A percentile compares a stretch with the other conserved stretches of the same genome.
phyloP scores from a whole-genome alignment of 2,113 vertebrate species.

The Podilymbus podiceps region DNA sequence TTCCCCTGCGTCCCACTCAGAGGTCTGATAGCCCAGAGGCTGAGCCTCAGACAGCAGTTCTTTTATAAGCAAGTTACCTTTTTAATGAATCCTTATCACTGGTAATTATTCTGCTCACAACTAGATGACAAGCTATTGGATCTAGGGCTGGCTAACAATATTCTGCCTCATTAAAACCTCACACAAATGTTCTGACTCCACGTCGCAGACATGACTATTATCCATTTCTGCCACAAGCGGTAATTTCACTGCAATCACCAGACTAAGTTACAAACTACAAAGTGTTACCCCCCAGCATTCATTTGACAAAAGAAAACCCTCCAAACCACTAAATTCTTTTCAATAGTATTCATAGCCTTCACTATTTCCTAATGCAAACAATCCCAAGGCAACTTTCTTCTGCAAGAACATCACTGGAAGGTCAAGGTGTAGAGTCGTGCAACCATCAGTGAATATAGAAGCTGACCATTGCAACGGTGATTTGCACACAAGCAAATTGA shows the following conservation, averaged over 20 bases:
- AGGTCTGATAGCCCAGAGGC: background rate
- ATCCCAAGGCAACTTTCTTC: background rate
- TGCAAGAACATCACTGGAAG: background rate
- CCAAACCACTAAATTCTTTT: background rate
- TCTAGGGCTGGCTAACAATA: background rate
- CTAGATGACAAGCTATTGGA: background rate
- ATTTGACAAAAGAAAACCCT: background rate
- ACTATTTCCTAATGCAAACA: background rate
- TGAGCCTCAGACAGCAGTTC: background rate
- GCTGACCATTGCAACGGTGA: background rate
- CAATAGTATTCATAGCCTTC: background rate
- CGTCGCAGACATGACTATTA: background rate
- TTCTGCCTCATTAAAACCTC: conserved; percentile 32
- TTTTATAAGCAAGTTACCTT: background rate
- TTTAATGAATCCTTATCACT: background rate
- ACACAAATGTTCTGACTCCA: background rate
- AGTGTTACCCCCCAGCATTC: background rate
- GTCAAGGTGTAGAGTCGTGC: rapidly evolving
- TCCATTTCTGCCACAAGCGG: background rate
- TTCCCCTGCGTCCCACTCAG: background rate
- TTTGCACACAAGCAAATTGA: background rate
- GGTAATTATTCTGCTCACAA: conserved; percentile 29
- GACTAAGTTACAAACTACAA: background rate
- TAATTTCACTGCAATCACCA: background rate
- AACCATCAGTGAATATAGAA: background rate